Percentiles rank a stretch among this genome's conserved stretches.
Conservation (phyloP, 2,888 invertebrate species). For the Drosophila multiciliata region DNA sequence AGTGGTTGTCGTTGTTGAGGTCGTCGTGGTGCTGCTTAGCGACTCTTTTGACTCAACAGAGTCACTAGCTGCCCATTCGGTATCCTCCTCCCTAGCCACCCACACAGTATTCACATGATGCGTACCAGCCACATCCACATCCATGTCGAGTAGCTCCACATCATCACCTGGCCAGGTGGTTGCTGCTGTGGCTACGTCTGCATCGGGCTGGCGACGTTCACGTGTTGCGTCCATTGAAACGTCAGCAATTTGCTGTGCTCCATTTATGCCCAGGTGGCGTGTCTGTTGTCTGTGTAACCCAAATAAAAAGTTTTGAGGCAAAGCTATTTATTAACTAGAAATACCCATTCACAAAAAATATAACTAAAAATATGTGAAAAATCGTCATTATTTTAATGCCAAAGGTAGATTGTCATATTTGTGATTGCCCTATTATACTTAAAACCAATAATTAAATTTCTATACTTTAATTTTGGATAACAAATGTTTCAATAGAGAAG, state of each 20-base stretch:
- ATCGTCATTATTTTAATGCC: not conserved
- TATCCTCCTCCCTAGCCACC: slow-evolving; percentile 47
- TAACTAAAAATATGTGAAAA: not conserved
- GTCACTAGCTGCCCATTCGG: slow-evolving; percentile 59
- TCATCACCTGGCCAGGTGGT: slow-evolving; percentile 61
- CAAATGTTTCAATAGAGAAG: not conserved
- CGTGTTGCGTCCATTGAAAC: slow-evolving; percentile 63
- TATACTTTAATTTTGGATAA: not conserved
- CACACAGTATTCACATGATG: slow-evolving; percentile 59
- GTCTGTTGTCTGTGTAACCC: slow-evolving; percentile 90
- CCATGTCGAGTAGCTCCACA: slow-evolving; percentile 73
- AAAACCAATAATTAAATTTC: not conserved
- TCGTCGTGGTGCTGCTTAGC: slow-evolving; percentile 30
- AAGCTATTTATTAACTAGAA: not conserved
- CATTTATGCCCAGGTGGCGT: slow-evolving; percentile 90
- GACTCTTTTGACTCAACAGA: slow-evolving; percentile 64
- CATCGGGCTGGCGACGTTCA: slow-evolving; percentile 63
- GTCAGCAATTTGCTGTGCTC: slow-evolving; percentile 78
- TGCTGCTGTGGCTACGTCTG: slow-evolving; percentile 17
- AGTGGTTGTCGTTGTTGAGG: slow-evolving; percentile 33
- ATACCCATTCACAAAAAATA: not conserved
- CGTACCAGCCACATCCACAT: slow-evolving; percentile 34
- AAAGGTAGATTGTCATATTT: not conserved
- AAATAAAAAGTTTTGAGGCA: slow-evolving; percentile 26
- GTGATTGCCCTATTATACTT: not conserved